A percentile compares a stretch with the other conserved stretches of the same genome.
Conservation (phyloP, 2,113 vertebrate species). For the Xenopus borealis region DNA sequence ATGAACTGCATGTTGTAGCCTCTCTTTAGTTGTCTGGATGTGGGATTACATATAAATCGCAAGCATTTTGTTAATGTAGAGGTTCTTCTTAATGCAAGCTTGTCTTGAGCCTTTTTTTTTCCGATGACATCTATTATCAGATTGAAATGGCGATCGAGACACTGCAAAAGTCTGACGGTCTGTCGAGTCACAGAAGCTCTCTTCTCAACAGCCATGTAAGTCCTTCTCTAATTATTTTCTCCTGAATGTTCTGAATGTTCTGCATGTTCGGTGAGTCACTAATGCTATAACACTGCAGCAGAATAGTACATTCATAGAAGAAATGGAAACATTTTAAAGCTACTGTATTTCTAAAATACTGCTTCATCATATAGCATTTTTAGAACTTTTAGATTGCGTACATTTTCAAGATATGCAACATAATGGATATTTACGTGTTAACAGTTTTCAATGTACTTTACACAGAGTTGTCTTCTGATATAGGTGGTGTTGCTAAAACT, state of each 20-base stretch:
- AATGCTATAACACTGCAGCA: not conserved
- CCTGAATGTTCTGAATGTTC: conserved; percentile 61
- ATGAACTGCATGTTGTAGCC: conserved; percentile 35
- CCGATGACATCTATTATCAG: conserved; percentile 86
- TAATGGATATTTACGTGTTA: too few relatives aligned
- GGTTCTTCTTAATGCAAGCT: conserved; percentile 76
- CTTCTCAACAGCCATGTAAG: conserved; percentile 87
- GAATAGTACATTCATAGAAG: too few relatives aligned
- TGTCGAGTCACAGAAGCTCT: conserved; percentile 82
- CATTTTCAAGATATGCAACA: too few relatives aligned
- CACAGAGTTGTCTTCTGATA: too few relatives aligned
- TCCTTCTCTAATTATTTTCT: conserved; percentile 71
- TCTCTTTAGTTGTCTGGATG: conserved; percentile 15
- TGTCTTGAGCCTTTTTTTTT: conserved; percentile 77
- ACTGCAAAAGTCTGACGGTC: conserved; percentile 84
- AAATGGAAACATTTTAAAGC: too few relatives aligned
- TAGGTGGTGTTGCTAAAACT: too few relatives aligned
- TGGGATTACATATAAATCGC: conserved; percentile 9
- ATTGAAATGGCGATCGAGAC: conserved; percentile 87
- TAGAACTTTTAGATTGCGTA: too few relatives aligned
- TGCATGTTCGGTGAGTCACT: conserved; percentile 63
- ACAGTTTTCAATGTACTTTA: too few relatives aligned
- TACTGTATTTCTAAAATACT: too few relatives aligned
- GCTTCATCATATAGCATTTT: too few relatives aligned
- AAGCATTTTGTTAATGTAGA: conserved; percentile 67